Conservation (phyloP, 2,797 vertebrate species). For the Clarias fuscus region DNA sequence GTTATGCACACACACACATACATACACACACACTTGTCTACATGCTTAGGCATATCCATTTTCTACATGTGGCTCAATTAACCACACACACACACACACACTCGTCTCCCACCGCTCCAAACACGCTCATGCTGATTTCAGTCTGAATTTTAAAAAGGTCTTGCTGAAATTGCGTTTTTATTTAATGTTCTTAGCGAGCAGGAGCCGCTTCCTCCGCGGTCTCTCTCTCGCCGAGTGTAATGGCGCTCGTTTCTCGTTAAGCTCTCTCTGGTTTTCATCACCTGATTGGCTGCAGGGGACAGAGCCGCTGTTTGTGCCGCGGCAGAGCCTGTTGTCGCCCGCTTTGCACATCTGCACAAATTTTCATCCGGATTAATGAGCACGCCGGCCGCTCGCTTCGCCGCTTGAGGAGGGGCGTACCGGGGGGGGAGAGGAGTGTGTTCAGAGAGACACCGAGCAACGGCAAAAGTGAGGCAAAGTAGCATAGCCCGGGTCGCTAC, state of each 20-base stretch:
- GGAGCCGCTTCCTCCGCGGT: neutral
- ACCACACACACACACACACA: conserved; percentile 41
- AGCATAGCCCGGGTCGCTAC: neutral
- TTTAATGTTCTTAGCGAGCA: conserved; percentile 60
- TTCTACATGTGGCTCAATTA: neutral
- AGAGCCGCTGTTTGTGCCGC: conserved; percentile 76
- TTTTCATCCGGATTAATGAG: conserved; percentile 80
- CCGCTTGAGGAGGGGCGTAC: conserved; percentile 9
- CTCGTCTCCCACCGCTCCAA: neutral
- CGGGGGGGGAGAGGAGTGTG: neutral
- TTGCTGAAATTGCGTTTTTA: conserved; percentile 70
- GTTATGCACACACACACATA: neutral
- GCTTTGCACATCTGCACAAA: conserved; percentile 75
- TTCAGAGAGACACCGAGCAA: neutral
- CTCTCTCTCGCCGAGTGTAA: conserved; percentile 56
- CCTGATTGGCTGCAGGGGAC: conserved; percentile 75
- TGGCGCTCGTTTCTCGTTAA: conserved; percentile 70
- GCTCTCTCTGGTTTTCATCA: conserved; percentile 73
- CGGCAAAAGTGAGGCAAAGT: neutral
- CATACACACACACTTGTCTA: neutral
- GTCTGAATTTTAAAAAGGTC: conserved; percentile 69
- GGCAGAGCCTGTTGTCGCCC: conserved; percentile 70
- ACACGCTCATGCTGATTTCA: conserved; percentile 59
- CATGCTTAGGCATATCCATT: neutral
- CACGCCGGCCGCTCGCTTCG: conserved; percentile 38